Percentiles rank a stretch among this genome's conserved stretches.
These are phyloP conservation scores for Drosophila lacicola DNA, from an alignment of 2,888 invertebrate genomes.

Conservation along the genomic window DNA sequence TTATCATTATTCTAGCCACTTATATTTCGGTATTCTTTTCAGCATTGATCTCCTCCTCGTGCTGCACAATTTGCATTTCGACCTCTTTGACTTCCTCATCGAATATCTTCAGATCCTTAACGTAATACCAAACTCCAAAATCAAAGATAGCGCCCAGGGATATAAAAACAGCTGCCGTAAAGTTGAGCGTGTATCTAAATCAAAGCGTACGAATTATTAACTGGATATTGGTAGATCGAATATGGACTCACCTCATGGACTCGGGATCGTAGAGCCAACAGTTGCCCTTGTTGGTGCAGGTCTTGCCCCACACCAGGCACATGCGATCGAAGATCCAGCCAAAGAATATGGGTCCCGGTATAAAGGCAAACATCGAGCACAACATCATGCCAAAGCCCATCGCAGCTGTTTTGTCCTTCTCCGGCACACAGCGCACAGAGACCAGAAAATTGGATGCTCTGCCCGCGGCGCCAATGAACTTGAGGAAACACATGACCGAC, in stretches of 20 bases:
- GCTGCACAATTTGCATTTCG: constrained; percentile 83
- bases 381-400: constrained; percentile 90
- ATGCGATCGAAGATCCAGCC: constrained; percentile 89
- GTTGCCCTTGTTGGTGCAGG: constrained; percentile 89
- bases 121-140: constrained; percentile 89
- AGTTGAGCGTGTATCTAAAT: constrained; percentile 87
- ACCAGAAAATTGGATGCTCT: constrained; percentile 88
- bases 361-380: constrained; percentile 90
- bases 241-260: constrained; percentile 84
- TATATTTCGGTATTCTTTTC: constrained; percentile 84
- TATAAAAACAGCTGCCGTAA: constrained; percentile 89
- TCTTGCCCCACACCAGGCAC: constrained; percentile 91
- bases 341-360: constrained; percentile 91
- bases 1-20: constrained; percentile 38
- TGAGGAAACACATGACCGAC: constrained; percentile 87
- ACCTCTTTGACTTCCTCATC: constrained; percentile 87
- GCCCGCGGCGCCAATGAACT: constrained; percentile 87
- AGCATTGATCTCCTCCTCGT: constrained; percentile 80
- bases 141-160: constrained; percentile 89
- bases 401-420: constrained; percentile 90
- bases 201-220: background rate
- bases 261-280: constrained; percentile 91
- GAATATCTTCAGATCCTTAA: constrained; percentile 89
- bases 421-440: constrained; percentile 89
- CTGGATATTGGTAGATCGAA: background rate